Evolutionary conservation across 2,888 invertebrate genomes (phyloP), one percentile per base, ranked within the genome.

Genomic region (Sphinx pinastri): DNA sequence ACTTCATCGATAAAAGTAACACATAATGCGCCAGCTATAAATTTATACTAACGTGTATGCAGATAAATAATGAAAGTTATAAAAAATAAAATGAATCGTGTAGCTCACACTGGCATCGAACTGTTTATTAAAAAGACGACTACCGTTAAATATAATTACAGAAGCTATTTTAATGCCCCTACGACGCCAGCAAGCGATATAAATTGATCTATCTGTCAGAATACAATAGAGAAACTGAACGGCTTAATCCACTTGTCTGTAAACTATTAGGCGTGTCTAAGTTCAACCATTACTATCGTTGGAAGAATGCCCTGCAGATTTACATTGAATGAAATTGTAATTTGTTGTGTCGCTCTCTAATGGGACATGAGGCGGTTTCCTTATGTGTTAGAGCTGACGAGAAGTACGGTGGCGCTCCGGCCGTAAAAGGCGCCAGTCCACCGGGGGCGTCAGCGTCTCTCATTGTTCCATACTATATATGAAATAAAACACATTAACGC

Each of bases 301-400:
- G 78, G 81, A 81, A 84, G 81, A 83, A 79, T 76, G 81, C 85
- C 84, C 77, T 78, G 78, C 77, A 77, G 84, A 92, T 92, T 92
- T 90, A 90, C 91, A 92, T 93, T 91, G 89, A 93, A 93, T 92
- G 91, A 90, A 91, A 89, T 88, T 89, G 90, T 91, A 89, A 92
- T 92, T 92, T 90, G 90, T 88, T 88, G 80, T 81, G 81, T 86
- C 81, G 81, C 77, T 81, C 80, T 85, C 80, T 85, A 87, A 87
- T 86, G 80, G 82, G 81, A 79, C 77, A 78, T 76, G 82, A 77
- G 49, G 49, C 63, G 80, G 81, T 84, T 88, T 84, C 88, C 87
- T 88, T 88, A 85, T 84, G 82, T 80, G 84, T 71, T 55, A 51
- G 57, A 67, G 51, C 72, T 76, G 78, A 75, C 73, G 74, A 72